Conservation (phyloP, 2,797 vertebrate species). For the Balearica regulorum region DNA sequence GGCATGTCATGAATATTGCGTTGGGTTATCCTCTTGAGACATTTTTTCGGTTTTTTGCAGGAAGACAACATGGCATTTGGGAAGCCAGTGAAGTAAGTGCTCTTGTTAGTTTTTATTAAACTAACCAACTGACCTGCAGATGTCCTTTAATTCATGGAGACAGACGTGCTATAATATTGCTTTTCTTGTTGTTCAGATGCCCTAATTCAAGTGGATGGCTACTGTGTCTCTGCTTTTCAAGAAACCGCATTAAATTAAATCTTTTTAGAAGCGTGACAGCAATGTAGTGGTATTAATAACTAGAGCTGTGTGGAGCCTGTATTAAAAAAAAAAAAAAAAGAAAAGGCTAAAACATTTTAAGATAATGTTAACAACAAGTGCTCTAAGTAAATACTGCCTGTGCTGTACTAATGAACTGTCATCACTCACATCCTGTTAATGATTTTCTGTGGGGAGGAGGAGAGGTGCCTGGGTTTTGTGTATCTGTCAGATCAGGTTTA, state of each 20-base stretch:
- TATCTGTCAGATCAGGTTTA: neutral
- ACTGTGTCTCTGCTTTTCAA: neutral
- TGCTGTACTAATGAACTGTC: neutral
- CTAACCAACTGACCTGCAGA: neutral
- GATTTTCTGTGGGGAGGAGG: neutral
- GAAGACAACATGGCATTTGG: conserved; percentile 99
- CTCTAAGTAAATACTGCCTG: neutral
- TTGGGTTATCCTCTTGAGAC: neutral
- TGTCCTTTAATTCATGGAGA: neutral
- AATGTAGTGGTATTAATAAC: neutral
- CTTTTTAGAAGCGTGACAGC: neutral
- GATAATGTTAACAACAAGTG: neutral
- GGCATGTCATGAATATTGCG: neutral
- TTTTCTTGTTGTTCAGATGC: neutral
- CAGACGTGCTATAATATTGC: neutral
- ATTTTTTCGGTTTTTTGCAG: conserved; percentile 63
- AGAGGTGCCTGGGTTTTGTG: neutral
- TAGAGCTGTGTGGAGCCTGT: neutral
- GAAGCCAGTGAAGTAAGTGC: conserved; percentile 92
- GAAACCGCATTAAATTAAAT: neutral
- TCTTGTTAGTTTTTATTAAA: neutral
- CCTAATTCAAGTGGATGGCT: neutral
- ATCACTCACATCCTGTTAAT: neutral
- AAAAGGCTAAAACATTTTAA: neutral
- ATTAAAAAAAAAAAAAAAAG: neutral